Percentiles rank a stretch among this genome's conserved stretches.
Conservation (phyloP, 1,140 invertebrate species). For the Panagrolaimus sp. region DNA sequence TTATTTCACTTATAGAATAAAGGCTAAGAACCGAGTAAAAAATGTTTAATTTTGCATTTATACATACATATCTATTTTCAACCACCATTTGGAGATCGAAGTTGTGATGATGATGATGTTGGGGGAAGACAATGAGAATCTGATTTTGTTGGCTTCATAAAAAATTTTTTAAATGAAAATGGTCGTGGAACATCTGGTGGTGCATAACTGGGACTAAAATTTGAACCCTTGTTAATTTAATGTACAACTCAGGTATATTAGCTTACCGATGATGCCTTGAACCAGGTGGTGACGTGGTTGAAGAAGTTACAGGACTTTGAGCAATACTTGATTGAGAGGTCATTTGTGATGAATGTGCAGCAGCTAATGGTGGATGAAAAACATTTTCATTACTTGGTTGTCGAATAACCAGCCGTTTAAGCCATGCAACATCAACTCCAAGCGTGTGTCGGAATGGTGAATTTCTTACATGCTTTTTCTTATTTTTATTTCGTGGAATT, state of each 20-base stretch:
- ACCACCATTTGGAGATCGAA: slow-evolving; percentile 3
- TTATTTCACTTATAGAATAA: background rate
- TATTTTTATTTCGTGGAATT: background rate
- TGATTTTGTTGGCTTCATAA: background rate
- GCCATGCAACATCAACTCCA: slow-evolving; percentile 52
- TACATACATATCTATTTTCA: background rate
- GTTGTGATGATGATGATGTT: background rate
- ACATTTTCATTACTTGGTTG: background rate
- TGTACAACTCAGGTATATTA: background rate
- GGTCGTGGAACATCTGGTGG: slow-evolving; percentile 1
- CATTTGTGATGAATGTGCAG: background rate
- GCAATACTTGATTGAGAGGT: background rate
- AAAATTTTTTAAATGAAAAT: background rate
- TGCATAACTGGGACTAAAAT: slow-evolving; percentile 7
- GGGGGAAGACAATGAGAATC: background rate
- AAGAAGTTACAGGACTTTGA: background rate
- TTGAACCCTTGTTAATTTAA: background rate
- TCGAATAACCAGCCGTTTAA: slow-evolving; percentile 44
- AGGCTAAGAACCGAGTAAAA: background rate
- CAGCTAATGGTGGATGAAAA: background rate
- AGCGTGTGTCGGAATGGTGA: slow-evolving; percentile 46
- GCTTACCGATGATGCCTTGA: slow-evolving; percentile 2
- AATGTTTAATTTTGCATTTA: background rate
- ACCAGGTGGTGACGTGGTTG: background rate
- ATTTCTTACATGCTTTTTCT: slow-evolving; percentile 35